A percentile compares a stretch with the other conserved stretches of the same genome.
Conservation (phyloP, 1,140 invertebrate species). For the Leptonema lineaticorne region DNA sequence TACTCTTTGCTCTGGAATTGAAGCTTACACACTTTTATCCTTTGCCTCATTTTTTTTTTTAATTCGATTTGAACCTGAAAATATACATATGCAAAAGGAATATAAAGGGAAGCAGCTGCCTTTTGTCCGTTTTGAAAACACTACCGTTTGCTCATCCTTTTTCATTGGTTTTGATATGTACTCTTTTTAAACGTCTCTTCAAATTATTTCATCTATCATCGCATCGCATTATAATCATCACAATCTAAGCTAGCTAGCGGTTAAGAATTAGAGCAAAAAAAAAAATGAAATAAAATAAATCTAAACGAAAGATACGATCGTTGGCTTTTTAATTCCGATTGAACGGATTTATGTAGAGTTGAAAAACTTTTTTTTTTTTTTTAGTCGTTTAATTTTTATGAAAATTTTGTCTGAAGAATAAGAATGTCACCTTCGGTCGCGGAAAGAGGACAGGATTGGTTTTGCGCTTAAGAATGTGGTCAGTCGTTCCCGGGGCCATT, state of each 20-base stretch:
- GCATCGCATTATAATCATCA: too few species aligned
- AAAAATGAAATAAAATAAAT: neutral
- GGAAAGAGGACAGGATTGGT: too few species aligned
- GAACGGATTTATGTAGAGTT: too few species aligned
- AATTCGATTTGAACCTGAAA: conserved; percentile 7
- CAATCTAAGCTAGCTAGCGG: too few species aligned
- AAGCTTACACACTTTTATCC: neutral
- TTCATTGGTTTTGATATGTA: neutral
- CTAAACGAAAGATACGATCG: neutral
- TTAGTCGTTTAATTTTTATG: too few species aligned
- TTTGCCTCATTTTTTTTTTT: neutral
- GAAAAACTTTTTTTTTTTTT: too few species aligned
- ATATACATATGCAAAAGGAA: conserved; percentile 2
- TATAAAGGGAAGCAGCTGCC: conserved; percentile 24
- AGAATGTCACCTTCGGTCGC: conserved; percentile 2
- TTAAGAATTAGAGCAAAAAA: too few species aligned
- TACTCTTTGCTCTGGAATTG: neutral
- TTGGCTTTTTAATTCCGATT: neutral
- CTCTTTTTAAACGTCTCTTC: too few species aligned
- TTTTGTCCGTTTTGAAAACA: conserved; percentile 1
- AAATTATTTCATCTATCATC: too few species aligned
- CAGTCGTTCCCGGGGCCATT: neutral
- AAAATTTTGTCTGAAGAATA: neutral
- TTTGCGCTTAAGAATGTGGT: neutral
- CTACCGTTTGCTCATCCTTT: conserved; percentile 4